A percentile compares a stretch with the other conserved stretches of the same genome.
These are phyloP conservation scores for Ephydatia muelleri DNA, from an alignment of 37 sponge, comb jelly and placozoan species.

Conservation along the genomic window DNA sequence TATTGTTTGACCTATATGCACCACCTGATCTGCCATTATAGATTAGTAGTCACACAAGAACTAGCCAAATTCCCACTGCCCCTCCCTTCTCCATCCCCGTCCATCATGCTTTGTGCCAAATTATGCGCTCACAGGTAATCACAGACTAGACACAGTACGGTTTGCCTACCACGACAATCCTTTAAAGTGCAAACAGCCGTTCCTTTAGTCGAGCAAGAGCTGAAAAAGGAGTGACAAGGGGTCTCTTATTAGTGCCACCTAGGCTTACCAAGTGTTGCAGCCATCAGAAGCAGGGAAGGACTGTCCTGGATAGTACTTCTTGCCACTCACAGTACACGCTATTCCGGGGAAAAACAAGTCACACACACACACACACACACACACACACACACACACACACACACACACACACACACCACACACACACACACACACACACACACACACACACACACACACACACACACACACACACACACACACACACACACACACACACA, in stretches of 20 bases:
- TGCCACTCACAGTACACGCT: slow-evolving; percentile 39
- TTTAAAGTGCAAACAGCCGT: slow-evolving; percentile 8
- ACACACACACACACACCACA: too few relatives aligned
- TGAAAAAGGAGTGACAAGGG: background rate
- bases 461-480: too few relatives aligned
- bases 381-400: background rate
- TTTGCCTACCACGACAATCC: slow-evolving; percentile 23
- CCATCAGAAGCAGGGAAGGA: slow-evolving; percentile 33
- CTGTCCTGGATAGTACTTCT: slow-evolving; percentile 16
- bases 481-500: too few relatives aligned
- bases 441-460: too few relatives aligned
- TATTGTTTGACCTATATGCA: too few relatives aligned
- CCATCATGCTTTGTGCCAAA: too few relatives aligned
- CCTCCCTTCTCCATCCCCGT: too few relatives aligned
- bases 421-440: too few relatives aligned
- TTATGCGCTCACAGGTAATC: too few relatives aligned
- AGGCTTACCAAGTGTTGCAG: slow-evolving; percentile 42
- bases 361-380: background rate
- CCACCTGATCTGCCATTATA: too few relatives aligned
- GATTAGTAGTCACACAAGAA: too few relatives aligned
- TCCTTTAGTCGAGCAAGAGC: slow-evolving; percentile 22
- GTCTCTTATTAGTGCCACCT: background rate
- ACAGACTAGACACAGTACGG: background rate
- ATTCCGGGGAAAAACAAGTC: background rate
- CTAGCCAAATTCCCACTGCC: too few relatives aligned